Percentiles rank a stretch among this genome's conserved stretches.
Conservation (phyloP, 2,113 vertebrate genomes). For the Kryptolebias marmoratus region DNA sequence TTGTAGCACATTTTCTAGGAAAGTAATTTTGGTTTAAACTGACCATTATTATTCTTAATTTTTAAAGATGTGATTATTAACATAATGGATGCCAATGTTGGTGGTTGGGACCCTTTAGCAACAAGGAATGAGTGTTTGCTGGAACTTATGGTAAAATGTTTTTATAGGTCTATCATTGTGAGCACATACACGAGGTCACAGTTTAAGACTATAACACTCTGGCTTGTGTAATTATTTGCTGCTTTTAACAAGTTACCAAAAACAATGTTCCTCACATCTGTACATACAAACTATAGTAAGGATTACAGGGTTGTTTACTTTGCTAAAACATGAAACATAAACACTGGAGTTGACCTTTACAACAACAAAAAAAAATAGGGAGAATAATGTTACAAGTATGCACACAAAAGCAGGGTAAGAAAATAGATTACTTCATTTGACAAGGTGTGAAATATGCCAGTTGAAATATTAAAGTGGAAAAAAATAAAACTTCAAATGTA, state of each 20-base stretch:
- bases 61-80: slow-evolving; percentile 11
- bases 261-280: slow-evolving; percentile 35
- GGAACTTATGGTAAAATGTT: too few species aligned
- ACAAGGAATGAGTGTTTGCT: too few species aligned
- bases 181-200: not conserved
- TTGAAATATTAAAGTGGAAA: too few species aligned
- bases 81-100: too few species aligned
- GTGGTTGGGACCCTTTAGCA: too few species aligned
- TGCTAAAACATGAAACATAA: slow-evolving; percentile 32
- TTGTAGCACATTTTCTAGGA: slow-evolving; percentile 15
- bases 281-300: slow-evolving; percentile 10
- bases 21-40: slow-evolving; percentile 41
- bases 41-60: slow-evolving; percentile 32
- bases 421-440: too few species aligned
- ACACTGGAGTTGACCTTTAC: slow-evolving; percentile 17
- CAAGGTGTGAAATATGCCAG: too few species aligned
- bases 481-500: too few species aligned
- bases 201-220: slow-evolving; percentile 2
- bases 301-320: slow-evolving; percentile 26
- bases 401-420: too few species aligned
- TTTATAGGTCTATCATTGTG: too few species aligned
- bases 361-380: not conserved
- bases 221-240: slow-evolving; percentile 4
- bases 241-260: slow-evolving; percentile 31
- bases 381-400: not conserved